Conservation (phyloP, 2,113 vertebrate genomes). For the Nerophis lumbriciformis region DNA sequence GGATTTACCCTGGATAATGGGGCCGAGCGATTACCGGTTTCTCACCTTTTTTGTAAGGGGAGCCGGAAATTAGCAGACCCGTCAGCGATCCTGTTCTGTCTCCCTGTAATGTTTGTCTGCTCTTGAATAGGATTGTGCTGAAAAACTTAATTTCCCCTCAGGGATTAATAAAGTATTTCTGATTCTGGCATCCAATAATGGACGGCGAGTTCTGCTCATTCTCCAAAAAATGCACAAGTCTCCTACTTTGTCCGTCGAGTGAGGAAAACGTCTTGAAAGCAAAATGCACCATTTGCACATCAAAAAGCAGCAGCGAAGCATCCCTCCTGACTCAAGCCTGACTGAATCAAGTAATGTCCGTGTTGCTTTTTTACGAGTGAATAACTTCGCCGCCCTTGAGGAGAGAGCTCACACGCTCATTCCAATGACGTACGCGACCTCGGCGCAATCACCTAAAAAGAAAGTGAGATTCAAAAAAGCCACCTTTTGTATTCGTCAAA, state of each 20-base stretch:
- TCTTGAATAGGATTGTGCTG: no score
- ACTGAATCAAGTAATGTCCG: slow-evolving; percentile 35
- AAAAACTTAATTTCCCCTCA: no score
- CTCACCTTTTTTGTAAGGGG: no score
- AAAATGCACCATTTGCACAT: slow-evolving; percentile 39
- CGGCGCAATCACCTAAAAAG: slow-evolving; percentile 43
- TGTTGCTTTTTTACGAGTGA: slow-evolving; percentile 43
- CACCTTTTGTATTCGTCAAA: slow-evolving; percentile 58
- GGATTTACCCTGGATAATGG: no score
- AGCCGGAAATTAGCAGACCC: no score
- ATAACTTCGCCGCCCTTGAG: slow-evolving; percentile 47
- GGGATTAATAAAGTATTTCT: no score
- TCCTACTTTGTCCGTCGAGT: slow-evolving; percentile 36
- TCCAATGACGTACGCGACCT: slow-evolving; percentile 44
- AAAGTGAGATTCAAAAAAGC: slow-evolving; percentile 36
- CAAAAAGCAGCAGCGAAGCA: slow-evolving; percentile 17
- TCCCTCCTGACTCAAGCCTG: slow-evolving; percentile 41
- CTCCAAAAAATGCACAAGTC: slow-evolving; percentile 19
- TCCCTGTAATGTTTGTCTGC: no score
- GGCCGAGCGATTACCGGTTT: no score
- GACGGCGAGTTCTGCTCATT: slow-evolving; percentile 29
- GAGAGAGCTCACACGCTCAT: slow-evolving; percentile 38
- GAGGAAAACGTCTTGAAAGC: slow-evolving; percentile 43
- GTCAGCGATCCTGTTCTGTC: no score
- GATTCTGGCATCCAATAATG: slow-evolving; percentile 42